Conservation (phyloP, 1,140 invertebrate genomes). For the Carposina sasakii region DNA sequence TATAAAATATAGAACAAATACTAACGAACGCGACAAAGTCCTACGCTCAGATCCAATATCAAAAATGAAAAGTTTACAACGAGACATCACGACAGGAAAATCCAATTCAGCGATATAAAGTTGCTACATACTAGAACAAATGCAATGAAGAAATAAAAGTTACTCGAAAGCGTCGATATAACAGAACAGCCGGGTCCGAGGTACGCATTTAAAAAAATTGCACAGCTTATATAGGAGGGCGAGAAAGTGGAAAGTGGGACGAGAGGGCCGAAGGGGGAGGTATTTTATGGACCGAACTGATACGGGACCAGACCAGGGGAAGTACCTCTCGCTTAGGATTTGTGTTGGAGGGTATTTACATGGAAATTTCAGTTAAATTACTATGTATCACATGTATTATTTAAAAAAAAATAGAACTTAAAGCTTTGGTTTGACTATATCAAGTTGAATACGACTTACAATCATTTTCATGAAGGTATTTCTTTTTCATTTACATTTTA, state of each 20-base stretch:
- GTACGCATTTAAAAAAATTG: slow-evolving; percentile 65
- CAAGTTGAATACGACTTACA: too few species aligned
- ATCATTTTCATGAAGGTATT: too few species aligned
- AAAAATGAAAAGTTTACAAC: too few species aligned
- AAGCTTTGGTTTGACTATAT: too few species aligned
- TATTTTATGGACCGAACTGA: slow-evolving; percentile 66
- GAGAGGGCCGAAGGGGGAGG: slow-evolving; percentile 22
- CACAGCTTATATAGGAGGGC: slow-evolving; percentile 49
- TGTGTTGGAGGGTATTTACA: slow-evolving; percentile 54
- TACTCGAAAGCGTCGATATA: slow-evolving; percentile 49
- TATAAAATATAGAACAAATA: too few species aligned
- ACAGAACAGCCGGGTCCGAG: slow-evolving; percentile 41
- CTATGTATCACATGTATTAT: slow-evolving; percentile 14
- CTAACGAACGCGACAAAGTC: too few species aligned
- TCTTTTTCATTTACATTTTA: too few species aligned
- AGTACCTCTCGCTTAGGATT: slow-evolving; percentile 61
- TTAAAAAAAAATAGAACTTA: too few species aligned
- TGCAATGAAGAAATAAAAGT: slow-evolving; percentile 46
- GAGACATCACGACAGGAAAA: too few species aligned
- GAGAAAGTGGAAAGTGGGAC: slow-evolving; percentile 34
- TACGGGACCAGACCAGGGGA: slow-evolving; percentile 58
- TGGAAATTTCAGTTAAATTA: slow-evolving; percentile 24
- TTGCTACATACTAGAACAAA: too few species aligned
- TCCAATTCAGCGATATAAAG: too few species aligned
- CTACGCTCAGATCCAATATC: too few species aligned